Conservation (phyloP, 2,113 vertebrate species). For the Trematocara zebra region DNA sequence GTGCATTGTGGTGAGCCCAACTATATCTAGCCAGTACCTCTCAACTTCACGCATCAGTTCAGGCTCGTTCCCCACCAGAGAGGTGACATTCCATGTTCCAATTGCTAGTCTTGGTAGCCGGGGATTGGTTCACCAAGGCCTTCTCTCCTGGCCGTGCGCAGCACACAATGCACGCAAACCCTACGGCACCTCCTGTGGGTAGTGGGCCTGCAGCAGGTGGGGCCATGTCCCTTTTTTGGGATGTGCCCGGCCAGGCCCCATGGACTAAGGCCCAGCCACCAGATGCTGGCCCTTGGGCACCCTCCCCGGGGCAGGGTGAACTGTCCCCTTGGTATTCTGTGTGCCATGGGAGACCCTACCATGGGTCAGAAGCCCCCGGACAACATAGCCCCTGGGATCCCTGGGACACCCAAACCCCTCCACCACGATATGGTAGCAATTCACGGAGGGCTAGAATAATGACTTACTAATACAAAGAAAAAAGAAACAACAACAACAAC, state of each 20-base stretch:
- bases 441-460: neutral
- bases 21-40: neutral
- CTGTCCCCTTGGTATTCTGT: neutral
- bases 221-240: neutral
- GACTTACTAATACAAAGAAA: neutral
- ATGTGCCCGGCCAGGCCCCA: fast-evolving
- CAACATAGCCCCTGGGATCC: neutral
- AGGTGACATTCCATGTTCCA: neutral
- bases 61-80: neutral
- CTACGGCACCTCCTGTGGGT: neutral
- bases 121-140: neutral
- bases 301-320: neutral
- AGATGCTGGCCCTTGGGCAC: neutral
- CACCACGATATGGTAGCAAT: neutral
- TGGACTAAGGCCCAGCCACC: neutral
- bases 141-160: neutral
- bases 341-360: neutral
- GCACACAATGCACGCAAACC: fast-evolving
- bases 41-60: neutral
- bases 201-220: neutral
- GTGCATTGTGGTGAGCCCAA: neutral
- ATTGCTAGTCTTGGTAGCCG: neutral
- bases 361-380: neutral
- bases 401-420: neutral
- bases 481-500: neutral